These are phyloP conservation scores for Felis catus DNA, from an alignment of 2,113 vertebrate species.

Conservation along the genomic window F.catus_Fca126_mat1.0 CM031412.1:129700501-129701000, in stretches of 20 bases:
- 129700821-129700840: constrained; percentile 15
- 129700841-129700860: background rate
- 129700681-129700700: background rate
- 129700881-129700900: constrained; percentile 29
- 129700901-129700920: background rate
- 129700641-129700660: background rate
- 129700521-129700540: constrained; percentile 4
- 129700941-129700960: background rate
- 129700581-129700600: background rate
- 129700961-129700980: background rate
- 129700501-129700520: background rate
- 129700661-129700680: background rate
- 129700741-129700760: background rate
- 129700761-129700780: background rate
- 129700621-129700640: background rate
- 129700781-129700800: background rate
- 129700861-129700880: background rate
- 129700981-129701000: background rate
- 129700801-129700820: background rate
- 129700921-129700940: background rate
- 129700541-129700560: background rate
- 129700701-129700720: background rate
- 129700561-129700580: background rate
- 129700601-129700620: background rate
- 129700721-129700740: background rate